These are phyloP conservation scores for Siniperca chuatsi DNA, from an alignment of 2,113 vertebrate species.

Conservation along the genomic window DNA sequence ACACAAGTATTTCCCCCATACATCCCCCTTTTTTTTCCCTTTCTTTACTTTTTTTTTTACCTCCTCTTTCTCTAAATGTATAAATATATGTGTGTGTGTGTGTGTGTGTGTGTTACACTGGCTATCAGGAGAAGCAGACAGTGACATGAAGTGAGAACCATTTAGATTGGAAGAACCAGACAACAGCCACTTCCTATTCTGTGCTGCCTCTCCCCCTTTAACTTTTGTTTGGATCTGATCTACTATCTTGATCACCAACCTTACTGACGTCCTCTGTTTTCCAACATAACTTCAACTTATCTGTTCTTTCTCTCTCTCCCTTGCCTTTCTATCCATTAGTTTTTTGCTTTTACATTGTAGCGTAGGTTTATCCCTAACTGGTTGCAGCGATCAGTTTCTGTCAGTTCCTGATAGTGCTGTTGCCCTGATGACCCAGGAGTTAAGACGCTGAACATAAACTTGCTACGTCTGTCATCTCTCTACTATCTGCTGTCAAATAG, in stretches of 20 bases:
- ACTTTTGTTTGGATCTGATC: not conserved
- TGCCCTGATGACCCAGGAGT: no score
- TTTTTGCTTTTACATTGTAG: not conserved
- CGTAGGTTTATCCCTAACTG: not conserved
- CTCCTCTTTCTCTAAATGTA: not conserved
- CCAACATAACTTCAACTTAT: not conserved
- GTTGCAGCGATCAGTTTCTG: not conserved
- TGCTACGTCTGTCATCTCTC: not conserved
- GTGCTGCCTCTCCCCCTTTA: not conserved
- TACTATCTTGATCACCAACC: not conserved
- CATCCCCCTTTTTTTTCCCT: no score
- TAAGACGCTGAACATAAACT: no score
- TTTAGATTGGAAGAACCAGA: not conserved
- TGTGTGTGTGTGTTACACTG: not conserved
- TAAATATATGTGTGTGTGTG: not conserved
- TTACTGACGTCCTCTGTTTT: not conserved
- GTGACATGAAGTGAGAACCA: not conserved
- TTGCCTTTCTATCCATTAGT: not conserved
- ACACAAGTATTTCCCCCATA: no score
- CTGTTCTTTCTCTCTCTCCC: not conserved
- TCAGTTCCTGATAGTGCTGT: no score
- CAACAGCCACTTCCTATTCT: not conserved
- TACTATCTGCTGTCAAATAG: not conserved
- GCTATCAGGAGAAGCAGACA: conserved; percentile 8
- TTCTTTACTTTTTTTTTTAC: no score